These are phyloP conservation scores for Saxidomus purpurata DNA, from an alignment of 1,140 invertebrate genomes.

Conservation along the genomic window DNA sequence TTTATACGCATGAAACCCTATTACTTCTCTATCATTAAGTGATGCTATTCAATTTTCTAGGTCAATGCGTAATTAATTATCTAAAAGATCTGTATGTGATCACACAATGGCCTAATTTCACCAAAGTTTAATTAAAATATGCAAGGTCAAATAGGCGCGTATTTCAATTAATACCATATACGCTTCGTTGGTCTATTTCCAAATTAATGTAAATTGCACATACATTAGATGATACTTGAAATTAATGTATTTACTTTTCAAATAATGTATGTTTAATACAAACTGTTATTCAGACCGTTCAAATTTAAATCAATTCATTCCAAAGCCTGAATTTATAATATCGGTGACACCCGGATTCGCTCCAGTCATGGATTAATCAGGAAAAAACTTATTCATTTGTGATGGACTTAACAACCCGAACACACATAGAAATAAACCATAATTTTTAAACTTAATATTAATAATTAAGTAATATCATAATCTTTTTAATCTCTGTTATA, in stretches of 20 bases:
- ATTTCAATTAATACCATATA: too few relatives aligned
- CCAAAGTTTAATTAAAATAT: too few relatives aligned
- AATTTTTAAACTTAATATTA: constrained; percentile 3
- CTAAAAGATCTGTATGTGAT: too few relatives aligned
- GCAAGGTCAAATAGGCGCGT: too few relatives aligned
- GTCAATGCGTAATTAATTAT: too few relatives aligned
- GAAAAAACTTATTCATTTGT: not conserved
- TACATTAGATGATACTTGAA: constrained; percentile 1
- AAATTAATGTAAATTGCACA: not conserved
- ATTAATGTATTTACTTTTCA: constrained; percentile 18
- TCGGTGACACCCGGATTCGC: not conserved
- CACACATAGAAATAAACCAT: not conserved
- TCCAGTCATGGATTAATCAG: not conserved
- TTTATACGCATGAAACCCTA: too few relatives aligned
- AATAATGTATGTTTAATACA: constrained; percentile 5
- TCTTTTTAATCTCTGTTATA: constrained; percentile 20
- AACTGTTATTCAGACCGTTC: not conserved
- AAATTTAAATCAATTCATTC: constrained; percentile 22
- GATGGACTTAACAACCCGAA: not conserved
- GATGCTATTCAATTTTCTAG: too few relatives aligned
- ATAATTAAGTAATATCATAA: constrained; percentile 22
- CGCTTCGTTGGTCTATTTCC: not conserved
- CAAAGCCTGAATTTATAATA: not conserved
- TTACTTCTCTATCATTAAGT: too few relatives aligned
- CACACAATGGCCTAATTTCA: too few relatives aligned